Conservation (phyloP, 2,797 vertebrate species). For the Enteromius thamalakanensis region DNA sequence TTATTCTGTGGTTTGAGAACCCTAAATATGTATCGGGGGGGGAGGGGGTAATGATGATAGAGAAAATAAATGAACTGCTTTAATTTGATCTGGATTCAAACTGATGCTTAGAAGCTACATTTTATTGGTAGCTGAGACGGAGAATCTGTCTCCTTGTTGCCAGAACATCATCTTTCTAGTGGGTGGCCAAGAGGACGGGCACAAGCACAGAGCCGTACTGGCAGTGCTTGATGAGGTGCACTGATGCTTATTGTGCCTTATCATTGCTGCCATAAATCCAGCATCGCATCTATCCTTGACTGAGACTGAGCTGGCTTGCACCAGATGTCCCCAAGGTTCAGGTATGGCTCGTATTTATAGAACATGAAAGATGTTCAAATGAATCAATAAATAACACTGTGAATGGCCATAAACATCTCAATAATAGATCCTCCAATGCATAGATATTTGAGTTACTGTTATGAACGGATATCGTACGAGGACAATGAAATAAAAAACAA, state of each 20-base stretch:
- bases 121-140: conserved; percentile 15
- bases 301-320: conserved; percentile 18
- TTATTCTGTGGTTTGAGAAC: conserved; percentile 3
- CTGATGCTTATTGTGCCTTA: conserved; percentile 44
- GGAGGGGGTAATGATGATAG: neutral
- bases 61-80: conserved; percentile 22
- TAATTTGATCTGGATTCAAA: conserved; percentile 30
- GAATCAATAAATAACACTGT: conserved; percentile 20
- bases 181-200: conserved; percentile 23
- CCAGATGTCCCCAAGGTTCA: conserved; percentile 36
- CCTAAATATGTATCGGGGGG: neutral
- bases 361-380: conserved; percentile 49
- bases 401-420: conserved; percentile 22
- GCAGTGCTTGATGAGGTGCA: conserved; percentile 43
- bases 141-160: conserved; percentile 2
- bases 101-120: conserved; percentile 9
- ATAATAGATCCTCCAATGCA: conserved; percentile 1
- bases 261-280: conserved; percentile 46
- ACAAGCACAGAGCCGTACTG: conserved; percentile 12
- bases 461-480: neutral
- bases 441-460: conserved; percentile 23
- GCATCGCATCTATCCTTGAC: conserved; percentile 34
- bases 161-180: conserved; percentile 34
- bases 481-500: neutral
- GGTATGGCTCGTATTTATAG: conserved; percentile 70